Conservation (phyloP, 2,888 invertebrate genomes). For the Hylaea fasciaria region DNA sequence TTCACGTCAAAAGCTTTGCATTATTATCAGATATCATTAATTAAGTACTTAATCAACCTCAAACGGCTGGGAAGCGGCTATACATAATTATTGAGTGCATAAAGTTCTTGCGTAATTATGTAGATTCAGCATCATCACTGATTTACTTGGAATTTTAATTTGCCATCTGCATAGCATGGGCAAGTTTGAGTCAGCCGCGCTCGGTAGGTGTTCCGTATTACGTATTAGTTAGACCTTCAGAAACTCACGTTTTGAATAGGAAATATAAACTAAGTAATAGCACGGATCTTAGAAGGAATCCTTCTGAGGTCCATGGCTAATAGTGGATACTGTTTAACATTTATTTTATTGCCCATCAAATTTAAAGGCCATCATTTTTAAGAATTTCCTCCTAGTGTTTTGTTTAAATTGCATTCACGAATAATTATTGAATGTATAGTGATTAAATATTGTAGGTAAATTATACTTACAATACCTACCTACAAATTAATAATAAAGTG, state of each 20-base stretch:
- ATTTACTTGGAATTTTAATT: conserved; percentile 60
- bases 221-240: background rate
- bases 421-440: too few relatives aligned
- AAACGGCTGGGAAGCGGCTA: conserved; percentile 54
- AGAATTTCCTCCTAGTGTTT: too few relatives aligned
- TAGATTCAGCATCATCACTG: conserved; percentile 62
- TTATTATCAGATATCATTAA: conserved; percentile 40
- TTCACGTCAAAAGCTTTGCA: background rate
- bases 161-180: conserved; percentile 44
- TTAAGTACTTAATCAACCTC: conserved; percentile 55
- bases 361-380: too few relatives aligned
- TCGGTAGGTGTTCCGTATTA: conserved; percentile 6
- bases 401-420: too few relatives aligned
- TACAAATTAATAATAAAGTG: too few relatives aligned
- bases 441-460: too few relatives aligned
- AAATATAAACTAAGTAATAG: too few relatives aligned
- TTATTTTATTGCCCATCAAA: too few relatives aligned
- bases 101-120: conserved; percentile 72
- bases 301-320: too few relatives aligned
- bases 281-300: too few relatives aligned
- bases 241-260: background rate
- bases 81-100: conserved; percentile 70
- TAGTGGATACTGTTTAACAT: too few relatives aligned
- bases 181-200: background rate
- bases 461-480: too few relatives aligned